Conservation (phyloP, 2,113 vertebrate genomes). For the Tympanuchus pallidicinctus region DNA sequence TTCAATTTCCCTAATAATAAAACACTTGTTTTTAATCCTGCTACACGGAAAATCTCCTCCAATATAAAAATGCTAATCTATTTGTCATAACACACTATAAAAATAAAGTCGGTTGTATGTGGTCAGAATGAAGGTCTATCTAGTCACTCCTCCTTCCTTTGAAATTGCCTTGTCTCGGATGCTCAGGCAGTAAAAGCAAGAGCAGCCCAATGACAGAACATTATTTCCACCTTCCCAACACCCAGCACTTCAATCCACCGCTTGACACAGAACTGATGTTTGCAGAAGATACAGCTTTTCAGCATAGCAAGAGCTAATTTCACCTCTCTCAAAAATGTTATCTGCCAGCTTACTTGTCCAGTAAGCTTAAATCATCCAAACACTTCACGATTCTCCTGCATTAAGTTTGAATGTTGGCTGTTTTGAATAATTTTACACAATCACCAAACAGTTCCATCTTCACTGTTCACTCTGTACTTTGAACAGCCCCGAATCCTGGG, state of each 20-base stretch:
- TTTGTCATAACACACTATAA: neutral
- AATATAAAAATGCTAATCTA: neutral
- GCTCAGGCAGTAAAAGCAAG: neutral
- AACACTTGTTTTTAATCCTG: neutral
- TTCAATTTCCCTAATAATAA: neutral
- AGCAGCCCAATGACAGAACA: neutral
- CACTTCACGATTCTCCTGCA: neutral
- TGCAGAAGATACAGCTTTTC: neutral
- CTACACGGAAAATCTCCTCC: neutral
- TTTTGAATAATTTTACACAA: neutral
- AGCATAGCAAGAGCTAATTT: neutral
- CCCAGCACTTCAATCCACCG: neutral
- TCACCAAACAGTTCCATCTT: neutral
- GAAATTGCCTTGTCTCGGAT: neutral
- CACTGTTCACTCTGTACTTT: neutral
- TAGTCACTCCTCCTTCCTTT: neutral
- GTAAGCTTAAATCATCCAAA: neutral
- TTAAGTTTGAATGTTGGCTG: neutral
- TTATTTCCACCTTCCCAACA: neutral
- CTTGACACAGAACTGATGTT: neutral
- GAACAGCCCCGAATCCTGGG: neutral
- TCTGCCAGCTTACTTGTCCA: neutral
- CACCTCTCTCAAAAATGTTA: neutral
- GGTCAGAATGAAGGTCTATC: neutral
- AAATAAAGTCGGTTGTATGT: neutral